Evolutionary conservation across 1,140 invertebrate genomes (phyloP), one percentile per base, ranked within the genome.

Genomic region (Drosophila setifemur): DNA sequence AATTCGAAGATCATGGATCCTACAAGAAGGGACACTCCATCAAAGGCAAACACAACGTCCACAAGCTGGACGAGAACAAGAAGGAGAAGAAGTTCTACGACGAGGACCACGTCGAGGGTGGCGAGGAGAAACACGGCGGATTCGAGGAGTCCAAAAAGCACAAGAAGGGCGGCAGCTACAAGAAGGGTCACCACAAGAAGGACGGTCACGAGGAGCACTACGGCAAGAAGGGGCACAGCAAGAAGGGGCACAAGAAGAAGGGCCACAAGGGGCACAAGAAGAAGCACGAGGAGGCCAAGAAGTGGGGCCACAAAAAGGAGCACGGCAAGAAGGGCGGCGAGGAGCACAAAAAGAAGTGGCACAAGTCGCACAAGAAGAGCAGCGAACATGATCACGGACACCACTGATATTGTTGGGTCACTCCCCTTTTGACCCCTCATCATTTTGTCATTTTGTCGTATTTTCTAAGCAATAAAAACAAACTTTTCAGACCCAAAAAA

Each of bases 41-140:
- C 40, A 95, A 95, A 0, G 96, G 94, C 79, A 95, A 96, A 73
- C 94, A 96, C 83, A 95, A 94, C 74, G 94, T 94, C 4, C 95
- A 96, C 86, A 96, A 95, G 82, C 61, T 90, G 11, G 95, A 96
- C 77, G 95, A 96, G 89, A 95, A 94, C 76, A 94, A 96, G 69
- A 96, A 95, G 89, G 94, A 96, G 71, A 95, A 96, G 82, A 95
- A 96, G 72, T 96, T 95, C 90, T 96, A 96, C 82, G 95, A 96
- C 50, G 95, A 96, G 86, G 93, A 93, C 88, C 94, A 96, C 85
- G 95, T 95, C 64, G 94, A 94, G 8, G 95, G 95, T 2, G 93
- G 95, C 57, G 94, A 95, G 73, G 91, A 93, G 81, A 93, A 93
- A 57, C 93, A 95, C 73, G 95, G 94, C 0, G 92, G 93, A 63